phyloP scores from a whole-genome alignment of 2,797 vertebrate species.

The Heteromormyrus szaboi region DNA sequence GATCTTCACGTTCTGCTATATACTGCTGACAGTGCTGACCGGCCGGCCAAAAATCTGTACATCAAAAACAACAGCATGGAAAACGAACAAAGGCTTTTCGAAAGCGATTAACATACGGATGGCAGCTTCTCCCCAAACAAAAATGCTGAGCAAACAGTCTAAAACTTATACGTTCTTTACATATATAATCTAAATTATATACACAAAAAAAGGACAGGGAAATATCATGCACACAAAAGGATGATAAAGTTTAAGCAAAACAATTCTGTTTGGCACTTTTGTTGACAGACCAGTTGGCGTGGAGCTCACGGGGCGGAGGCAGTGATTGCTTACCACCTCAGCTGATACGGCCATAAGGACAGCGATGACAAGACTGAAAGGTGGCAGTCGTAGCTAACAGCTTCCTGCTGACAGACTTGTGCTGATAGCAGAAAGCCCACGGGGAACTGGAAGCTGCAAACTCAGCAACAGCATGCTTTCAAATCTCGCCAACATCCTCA shows the following conservation, averaged over 20 bases:
- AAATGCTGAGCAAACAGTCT: conserved; percentile 33
- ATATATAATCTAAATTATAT: conserved; percentile 33
- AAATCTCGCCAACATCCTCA: not conserved
- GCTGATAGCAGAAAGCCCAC: not conserved
- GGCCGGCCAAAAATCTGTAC: not conserved
- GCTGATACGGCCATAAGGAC: not conserved
- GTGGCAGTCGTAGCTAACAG: not conserved
- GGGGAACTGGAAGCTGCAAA: not conserved
- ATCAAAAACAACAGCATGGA: conserved; percentile 32
- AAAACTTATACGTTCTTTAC: conserved; percentile 18
- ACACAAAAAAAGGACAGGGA: conserved; percentile 36
- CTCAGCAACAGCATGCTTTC: not conserved
- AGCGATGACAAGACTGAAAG: not conserved
- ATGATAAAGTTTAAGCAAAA: conserved; percentile 43
- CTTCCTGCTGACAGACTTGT: not conserved
- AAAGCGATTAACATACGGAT: conserved; percentile 39
- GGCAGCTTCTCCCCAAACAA: conserved; percentile 31
- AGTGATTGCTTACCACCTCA: not conserved
- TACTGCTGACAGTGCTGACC: not conserved
- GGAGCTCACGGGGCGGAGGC: not conserved
- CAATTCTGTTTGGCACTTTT: conserved; percentile 19
- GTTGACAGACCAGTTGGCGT: not conserved
- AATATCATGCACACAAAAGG: conserved; percentile 26
- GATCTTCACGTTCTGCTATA: not conserved
- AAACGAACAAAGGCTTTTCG: conserved; percentile 36